Base-by-base conservation (phyloP, 2,797 vertebrate species). In the Muraenolepis orangiensis region DNA sequence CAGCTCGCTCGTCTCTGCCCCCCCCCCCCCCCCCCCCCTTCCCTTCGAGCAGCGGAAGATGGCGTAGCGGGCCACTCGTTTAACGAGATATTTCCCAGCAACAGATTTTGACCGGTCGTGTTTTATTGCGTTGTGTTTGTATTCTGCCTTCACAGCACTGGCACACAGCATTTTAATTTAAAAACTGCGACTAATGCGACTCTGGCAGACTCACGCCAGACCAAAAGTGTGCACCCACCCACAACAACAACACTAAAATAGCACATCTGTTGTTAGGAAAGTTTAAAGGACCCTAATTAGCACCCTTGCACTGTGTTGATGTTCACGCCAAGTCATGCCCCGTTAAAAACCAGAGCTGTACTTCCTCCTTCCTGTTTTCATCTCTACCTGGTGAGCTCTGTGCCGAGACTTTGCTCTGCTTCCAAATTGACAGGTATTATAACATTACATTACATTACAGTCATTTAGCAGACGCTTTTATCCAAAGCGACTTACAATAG, bases 261-360 rank as follows among this genome's bases (percentile, higher is more conserved):
- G 70, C 31, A 66, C 20, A 61, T 68, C 36, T 28, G 69, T 57
- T 31, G 78, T 78, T 77, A 80, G 8, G 40, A 4, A 16, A 51
- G 46, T 69, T 51, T 36, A 68, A 70, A 71, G 76, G 78, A 69
- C 72, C 57, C 69, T 85, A 90, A 89, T 82, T 76, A 70, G 81
- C 77, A 79, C 81, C 68, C 73, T 76, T 36, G 71, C 20, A 77
- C 67, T 46, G 85, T 76, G 85, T 83, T 72, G 51, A 83, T 75
- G 78, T 84, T 86, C 76, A 78, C 46, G 10, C 84, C 42, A 72
- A 73, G 6, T 40, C n/a, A n/a, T n/a, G n/a, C n/a, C n/a, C n/a
- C 6, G 23, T 72, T 34, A 5, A 72, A 61, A 23, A 23, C 51
- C 51, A 23, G 6, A 2, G 69, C 72, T 66, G 38, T 46, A 38